Evolutionary conservation across 2,113 vertebrate genomes (phyloP), one percentile per base, ranked within the genome.

Genomic region (Butastur rufipennis): DNA sequence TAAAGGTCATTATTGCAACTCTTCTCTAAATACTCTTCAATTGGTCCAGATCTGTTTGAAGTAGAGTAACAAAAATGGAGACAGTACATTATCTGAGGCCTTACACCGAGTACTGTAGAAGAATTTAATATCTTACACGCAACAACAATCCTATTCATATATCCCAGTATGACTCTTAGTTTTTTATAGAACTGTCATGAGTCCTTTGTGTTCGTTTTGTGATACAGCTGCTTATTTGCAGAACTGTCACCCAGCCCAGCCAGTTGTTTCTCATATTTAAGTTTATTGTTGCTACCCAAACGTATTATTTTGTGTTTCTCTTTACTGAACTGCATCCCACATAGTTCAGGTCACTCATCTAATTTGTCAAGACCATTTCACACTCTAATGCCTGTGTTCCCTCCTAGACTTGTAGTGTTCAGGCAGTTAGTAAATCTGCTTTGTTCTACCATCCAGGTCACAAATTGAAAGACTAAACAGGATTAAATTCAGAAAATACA

Each of bases 401-500:
- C 61, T 81, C 29, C 16, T 36, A 90, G 18, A 68, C 55, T 40
- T 59, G 38, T 66, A n/a, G 38, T 78, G 50, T 45, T 48, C 67
- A 78, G 32, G 38, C 45, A 66, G 40, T 47, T 5, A 63, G 73
- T 47, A 81, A 84, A 89, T 81, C 43, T 82, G 70, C 75, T 92
- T 66, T 81, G 61, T 34, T 87, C 42, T 74, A 55, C 16, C n/a
- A 81, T 17, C 47, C 77, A 84, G 52, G n/a, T 50, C 50, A 94
- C 63, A 78, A 90, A 86, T 2, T 0, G 6, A 81, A 91, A 92
- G 73, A 88, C 48, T n/a, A 16, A 83, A 74, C 22, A 80, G 52
- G 26, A 96, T 62, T 91, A 86, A 86, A 86, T 45, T 74, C 63
- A 59, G 59, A 88, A 81, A 91, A 81, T 11, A 78, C 32, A 94